Evolutionary conservation across 2,797 vertebrate genomes (phyloP).

Genomic region (Coranthus polyacanthus): DNA sequence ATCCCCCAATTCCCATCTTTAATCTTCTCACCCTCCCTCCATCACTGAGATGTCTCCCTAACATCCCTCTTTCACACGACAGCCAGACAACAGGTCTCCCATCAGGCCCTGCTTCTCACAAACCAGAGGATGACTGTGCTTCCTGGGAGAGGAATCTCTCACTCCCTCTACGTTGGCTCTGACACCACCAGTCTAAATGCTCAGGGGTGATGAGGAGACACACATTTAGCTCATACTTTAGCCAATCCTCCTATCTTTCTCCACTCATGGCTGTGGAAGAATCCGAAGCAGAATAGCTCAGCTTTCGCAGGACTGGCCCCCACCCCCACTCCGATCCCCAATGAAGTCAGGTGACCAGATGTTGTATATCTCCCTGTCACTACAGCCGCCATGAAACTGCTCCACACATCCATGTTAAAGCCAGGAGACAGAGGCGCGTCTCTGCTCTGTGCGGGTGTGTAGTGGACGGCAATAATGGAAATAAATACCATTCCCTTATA

Average conservation of each 20-base stretch:
- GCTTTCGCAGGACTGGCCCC: slow-evolving; percentile 72
- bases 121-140: slow-evolving; percentile 62
- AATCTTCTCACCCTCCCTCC: slow-evolving; percentile 61
- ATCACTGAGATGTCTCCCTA: slow-evolving; percentile 70
- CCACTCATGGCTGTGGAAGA: slow-evolving; percentile 56
- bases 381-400: slow-evolving; percentile 77
- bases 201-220: slow-evolving; percentile 29
- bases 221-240: slow-evolving; percentile 23
- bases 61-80: slow-evolving; percentile 48
- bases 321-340: slow-evolving; percentile 76
- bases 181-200: slow-evolving; percentile 37
- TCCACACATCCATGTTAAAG: slow-evolving; percentile 70
- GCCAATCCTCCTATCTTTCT: slow-evolving; percentile 49
- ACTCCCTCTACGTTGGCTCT: slow-evolving; percentile 11
- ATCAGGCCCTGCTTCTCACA: slow-evolving; percentile 63
- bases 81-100: slow-evolving; percentile 77
- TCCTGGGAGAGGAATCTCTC: slow-evolving; percentile 48
- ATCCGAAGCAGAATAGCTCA: slow-evolving; percentile 68
- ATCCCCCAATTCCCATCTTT: slow-evolving; percentile 72
- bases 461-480: slow-evolving; percentile 30
- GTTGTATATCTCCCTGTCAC: slow-evolving; percentile 82
- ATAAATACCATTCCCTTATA: slow-evolving; percentile 36
- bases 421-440: slow-evolving; percentile 47
- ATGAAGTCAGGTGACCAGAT: slow-evolving; percentile 85
- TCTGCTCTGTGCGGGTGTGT: slow-evolving; percentile 14